Conservation (phyloP, 2,888 invertebrate genomes). For the Sthenelais limicola region DNA sequence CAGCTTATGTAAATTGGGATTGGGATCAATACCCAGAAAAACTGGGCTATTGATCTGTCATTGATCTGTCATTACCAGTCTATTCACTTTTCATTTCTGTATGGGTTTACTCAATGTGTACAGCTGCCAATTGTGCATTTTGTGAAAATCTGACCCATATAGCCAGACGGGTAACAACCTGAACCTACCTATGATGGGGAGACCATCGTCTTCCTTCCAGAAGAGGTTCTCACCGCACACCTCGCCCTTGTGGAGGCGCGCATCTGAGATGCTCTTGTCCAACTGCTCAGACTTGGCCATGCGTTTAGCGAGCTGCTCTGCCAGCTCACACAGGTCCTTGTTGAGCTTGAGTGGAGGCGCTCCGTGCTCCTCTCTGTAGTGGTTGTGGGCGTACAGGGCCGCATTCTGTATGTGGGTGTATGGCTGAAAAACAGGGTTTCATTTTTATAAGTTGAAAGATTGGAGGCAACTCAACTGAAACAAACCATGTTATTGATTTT, state of each 20-base stretch:
- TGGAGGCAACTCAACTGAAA: no score
- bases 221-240: conserved; percentile 12
- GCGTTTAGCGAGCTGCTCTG: neutral
- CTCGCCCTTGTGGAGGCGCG: neutral
- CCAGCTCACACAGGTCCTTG: neutral
- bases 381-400: conserved; percentile 21
- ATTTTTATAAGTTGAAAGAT: no score
- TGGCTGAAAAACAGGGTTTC: conserved; percentile 10
- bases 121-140: no score
- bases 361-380: conserved; percentile 7
- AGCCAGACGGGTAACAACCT: no score
- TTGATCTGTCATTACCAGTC: no score
- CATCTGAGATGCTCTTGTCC: neutral
- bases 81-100: no score
- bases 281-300: conserved; percentile 16
- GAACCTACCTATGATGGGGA: conserved; percentile 14
- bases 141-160: no score
- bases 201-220: neutral
- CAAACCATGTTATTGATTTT: no score
- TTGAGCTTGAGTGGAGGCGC: neutral
- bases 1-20: no score
- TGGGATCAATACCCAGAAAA: no score
- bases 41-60: no score
- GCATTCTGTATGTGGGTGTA: conserved; percentile 5
- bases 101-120: no score